phyloP scores from a whole-genome alignment of 2,797 vertebrate genomes.

The Fundulus diaphanus region DNA sequence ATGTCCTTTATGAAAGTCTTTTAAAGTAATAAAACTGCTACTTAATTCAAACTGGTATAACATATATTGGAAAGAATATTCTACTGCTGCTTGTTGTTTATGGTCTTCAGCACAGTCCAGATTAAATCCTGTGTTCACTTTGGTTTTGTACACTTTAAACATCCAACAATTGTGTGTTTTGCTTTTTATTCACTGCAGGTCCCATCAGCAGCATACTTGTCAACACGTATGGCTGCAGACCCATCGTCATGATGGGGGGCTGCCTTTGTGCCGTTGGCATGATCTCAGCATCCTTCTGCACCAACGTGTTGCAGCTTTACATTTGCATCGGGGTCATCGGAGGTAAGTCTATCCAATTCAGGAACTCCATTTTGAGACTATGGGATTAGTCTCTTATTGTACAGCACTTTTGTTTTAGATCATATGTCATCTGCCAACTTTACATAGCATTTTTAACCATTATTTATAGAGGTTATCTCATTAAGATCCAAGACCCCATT shows the following conservation, averaged over 20 bases:
- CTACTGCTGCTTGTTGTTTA: not conserved
- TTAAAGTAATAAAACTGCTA: too few species aligned
- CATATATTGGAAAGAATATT: too few species aligned
- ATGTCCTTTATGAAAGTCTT: too few species aligned
- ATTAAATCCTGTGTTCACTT: not conserved
- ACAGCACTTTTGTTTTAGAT: too few species aligned
- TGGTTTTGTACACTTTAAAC: conserved; percentile 26
- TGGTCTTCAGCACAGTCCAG: not conserved
- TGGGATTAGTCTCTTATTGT: conserved; percentile 35
- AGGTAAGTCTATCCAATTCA: conserved; percentile 81
- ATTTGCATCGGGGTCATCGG: conserved; percentile 92
- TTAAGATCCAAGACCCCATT: too few species aligned
- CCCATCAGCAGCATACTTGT: conserved; percentile 96
- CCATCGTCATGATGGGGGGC: conserved; percentile 92
- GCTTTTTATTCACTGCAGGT: conserved; percentile 76
- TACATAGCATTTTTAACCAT: too few species aligned
- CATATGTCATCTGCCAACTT: too few species aligned
- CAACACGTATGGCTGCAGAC: conserved; percentile 94
- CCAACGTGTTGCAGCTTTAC: conserved; percentile 88
- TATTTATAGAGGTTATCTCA: too few species aligned
- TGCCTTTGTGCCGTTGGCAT: conserved; percentile 87
- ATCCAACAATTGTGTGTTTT: conserved; percentile 8
- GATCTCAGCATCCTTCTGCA: conserved; percentile 92
- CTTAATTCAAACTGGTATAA: too few species aligned
- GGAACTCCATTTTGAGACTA: conserved; percentile 32